A percentile compares a stretch with the other conserved stretches of the same genome.
Evolutionary conservation across 2,888 invertebrate genomes (phyloP).

Genomic region (Octonoba sinensis): DNA sequence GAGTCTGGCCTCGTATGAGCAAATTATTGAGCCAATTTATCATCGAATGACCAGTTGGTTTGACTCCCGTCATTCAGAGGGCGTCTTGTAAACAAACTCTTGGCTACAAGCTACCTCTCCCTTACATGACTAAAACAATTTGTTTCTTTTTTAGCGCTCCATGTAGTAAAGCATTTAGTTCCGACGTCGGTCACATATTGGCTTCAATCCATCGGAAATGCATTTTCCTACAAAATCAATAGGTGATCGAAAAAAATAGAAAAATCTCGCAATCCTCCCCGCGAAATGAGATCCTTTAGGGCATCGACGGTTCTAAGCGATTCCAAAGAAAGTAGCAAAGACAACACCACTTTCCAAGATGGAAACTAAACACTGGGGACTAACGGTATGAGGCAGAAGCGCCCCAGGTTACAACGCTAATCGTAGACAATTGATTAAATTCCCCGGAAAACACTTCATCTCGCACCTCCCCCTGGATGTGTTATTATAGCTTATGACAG

Average conservation of each 20-base stretch:
- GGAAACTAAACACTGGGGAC: constrained; percentile 39
- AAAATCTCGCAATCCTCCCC: too few species aligned
- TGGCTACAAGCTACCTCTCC: too few species aligned
- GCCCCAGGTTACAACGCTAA: background rate
- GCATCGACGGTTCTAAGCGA: constrained; percentile 5
- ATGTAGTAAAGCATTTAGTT: background rate
- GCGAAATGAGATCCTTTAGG: too few species aligned
- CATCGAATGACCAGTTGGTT: too few species aligned
- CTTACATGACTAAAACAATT: too few species aligned
- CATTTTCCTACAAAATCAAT: constrained; percentile 8
- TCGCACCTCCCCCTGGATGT: too few species aligned
- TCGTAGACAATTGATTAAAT: constrained; percentile 10
- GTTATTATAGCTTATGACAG: too few species aligned
- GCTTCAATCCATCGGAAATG: background rate
- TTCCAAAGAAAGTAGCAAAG: constrained; percentile 42
- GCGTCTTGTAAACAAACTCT: too few species aligned
- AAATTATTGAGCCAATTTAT: too few species aligned
- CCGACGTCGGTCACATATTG: background rate
- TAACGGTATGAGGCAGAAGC: background rate
- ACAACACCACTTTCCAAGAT: constrained; percentile 31
- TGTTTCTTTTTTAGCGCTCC: too few species aligned
- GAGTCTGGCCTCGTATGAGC: too few species aligned
- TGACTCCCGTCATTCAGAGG: too few species aligned
- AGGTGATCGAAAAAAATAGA: constrained; percentile 4
- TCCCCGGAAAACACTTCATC: background rate